A percentile compares a stretch with the other conserved stretches of the same genome.
phyloP scores from a whole-genome alignment of 1,140 invertebrate genomes.

The Megathymus violae region DNA sequence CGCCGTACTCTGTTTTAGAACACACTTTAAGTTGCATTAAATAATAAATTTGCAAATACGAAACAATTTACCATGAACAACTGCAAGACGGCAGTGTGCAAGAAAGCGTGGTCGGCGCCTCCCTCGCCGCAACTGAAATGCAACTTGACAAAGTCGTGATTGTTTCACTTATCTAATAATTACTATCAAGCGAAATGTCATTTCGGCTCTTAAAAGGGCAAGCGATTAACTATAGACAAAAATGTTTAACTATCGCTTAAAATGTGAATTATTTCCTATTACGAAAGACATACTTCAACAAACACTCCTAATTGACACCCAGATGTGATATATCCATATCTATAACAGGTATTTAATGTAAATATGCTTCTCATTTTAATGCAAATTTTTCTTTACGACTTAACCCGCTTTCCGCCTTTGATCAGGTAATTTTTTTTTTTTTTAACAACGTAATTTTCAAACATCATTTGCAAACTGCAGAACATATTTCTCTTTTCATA shows the following conservation, averaged over 20 bases:
- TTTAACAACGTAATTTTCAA: too few relatives aligned
- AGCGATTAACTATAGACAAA: background rate
- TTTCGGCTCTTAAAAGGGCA: slow-evolving; percentile 1
- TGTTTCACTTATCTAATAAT: slow-evolving; percentile 2
- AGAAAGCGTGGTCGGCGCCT: slow-evolving; percentile 5
- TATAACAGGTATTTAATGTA: too few relatives aligned
- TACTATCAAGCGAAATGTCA: slow-evolving; percentile 22
- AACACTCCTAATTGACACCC: too few relatives aligned
- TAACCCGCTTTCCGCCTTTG: too few relatives aligned
- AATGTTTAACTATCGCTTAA: background rate
- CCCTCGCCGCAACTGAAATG: slow-evolving; percentile 1
- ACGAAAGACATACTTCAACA: background rate
- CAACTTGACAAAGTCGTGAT: slow-evolving; percentile 1
- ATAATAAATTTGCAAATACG: background rate
- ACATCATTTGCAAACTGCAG: too few relatives aligned
- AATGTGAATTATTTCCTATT: background rate
- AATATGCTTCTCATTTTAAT: too few relatives aligned
- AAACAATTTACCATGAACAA: background rate
- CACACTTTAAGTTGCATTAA: too few relatives aligned
- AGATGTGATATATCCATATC: too few relatives aligned
- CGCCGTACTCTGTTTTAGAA: too few relatives aligned
- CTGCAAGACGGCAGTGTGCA: background rate
- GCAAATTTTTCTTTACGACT: too few relatives aligned
- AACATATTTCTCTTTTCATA: too few relatives aligned
- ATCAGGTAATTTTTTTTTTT: too few relatives aligned